Conservation (phyloP, 2,888 invertebrate species). For the Macrophya alboannulata region DNA sequence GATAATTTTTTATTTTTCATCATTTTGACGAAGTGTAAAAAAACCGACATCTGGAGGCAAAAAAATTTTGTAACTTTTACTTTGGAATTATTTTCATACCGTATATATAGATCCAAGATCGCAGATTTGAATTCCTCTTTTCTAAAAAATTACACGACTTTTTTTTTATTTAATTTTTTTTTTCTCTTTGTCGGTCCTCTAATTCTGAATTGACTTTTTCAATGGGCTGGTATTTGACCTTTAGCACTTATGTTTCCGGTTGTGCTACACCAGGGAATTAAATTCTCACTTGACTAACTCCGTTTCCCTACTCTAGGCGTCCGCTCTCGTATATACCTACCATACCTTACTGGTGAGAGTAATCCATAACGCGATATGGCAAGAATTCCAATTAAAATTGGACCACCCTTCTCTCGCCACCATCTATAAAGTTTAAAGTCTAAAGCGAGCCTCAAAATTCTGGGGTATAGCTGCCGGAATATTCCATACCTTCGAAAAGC, state of each 20-base stretch:
- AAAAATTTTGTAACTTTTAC: too few species aligned
- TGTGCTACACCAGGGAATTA: slow-evolving; percentile 10
- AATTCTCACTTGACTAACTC: slow-evolving; percentile 31
- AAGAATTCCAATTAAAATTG: slow-evolving; percentile 49
- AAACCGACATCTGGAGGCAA: too few species aligned
- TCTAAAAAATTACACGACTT: neutral
- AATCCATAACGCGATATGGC: slow-evolving; percentile 40
- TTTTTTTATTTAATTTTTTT: neutral
- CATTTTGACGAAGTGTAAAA: too few species aligned
- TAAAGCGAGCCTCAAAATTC: neutral
- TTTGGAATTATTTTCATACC: too few species aligned
- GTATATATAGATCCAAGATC: too few species aligned
- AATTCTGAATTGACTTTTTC: neutral
- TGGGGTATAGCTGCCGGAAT: neutral
- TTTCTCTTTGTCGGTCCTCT: neutral
- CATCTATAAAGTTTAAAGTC: neutral
- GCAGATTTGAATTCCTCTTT: neutral
- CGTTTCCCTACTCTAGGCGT: neutral
- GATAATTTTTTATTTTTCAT: too few species aligned
- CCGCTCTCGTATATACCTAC: neutral
- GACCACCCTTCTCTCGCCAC: neutral
- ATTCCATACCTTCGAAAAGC: neutral
- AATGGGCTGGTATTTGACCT: slow-evolving; percentile 2
- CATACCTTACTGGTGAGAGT: neutral
- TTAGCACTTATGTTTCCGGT: neutral